phyloP scores from a whole-genome alignment of 2,888 invertebrate genomes.

The Dynastes maya region DNA sequence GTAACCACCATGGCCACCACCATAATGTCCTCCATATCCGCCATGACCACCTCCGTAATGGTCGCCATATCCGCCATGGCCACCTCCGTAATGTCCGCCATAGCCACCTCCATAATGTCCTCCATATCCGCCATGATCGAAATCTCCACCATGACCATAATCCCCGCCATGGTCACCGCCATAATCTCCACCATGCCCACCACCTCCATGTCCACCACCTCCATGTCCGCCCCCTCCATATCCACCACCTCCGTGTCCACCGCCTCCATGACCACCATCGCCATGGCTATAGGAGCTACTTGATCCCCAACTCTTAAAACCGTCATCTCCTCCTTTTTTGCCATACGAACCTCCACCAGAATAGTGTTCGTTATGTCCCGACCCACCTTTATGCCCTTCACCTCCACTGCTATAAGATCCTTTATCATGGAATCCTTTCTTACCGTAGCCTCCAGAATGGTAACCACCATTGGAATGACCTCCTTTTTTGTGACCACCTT shows the following conservation, averaged over 20 bases:
- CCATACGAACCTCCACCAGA: not conserved
- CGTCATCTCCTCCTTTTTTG: not conserved
- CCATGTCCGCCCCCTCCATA: not conserved
- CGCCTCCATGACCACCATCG: constrained; percentile 4
- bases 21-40: not conserved
- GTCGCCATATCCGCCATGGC: not conserved
- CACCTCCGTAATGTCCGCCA: not conserved
- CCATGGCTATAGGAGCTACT: not conserved
- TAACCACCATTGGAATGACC: not conserved
- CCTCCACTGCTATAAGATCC: constrained; percentile 3
- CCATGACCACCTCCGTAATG: not conserved
- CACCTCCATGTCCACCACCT: constrained; percentile 3
- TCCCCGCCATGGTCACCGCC: not conserved
- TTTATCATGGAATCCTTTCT: constrained; percentile 17
- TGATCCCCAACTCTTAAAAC: constrained; percentile 12
- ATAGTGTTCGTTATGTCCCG: not conserved
- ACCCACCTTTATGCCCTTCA: not conserved
- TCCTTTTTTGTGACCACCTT: constrained; percentile 16
- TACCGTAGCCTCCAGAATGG: constrained; percentile 1
- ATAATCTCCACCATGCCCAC: constrained; percentile 14
- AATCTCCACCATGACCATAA: not conserved
- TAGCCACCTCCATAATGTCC: not conserved
- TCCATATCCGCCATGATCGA: not conserved
- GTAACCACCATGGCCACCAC: not conserved
- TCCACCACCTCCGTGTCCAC: constrained; percentile 7